Base-by-base conservation (phyloP, 92 coral and sea anemone genomes). In the Blastomussa wellsi region DNA sequence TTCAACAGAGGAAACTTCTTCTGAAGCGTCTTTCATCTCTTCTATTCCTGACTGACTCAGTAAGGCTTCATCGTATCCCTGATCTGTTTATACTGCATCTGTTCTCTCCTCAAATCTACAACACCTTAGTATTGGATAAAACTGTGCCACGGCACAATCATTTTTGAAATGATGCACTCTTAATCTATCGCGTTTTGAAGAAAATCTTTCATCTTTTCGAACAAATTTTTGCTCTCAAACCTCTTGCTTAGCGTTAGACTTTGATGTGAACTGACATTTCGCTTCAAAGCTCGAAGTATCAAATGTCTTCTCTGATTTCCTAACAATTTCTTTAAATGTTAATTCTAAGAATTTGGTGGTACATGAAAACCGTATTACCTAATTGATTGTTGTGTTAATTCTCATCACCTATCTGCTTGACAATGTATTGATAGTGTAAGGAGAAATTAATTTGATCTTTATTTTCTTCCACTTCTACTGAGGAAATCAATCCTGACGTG, bases 41-140 rank as follows among this genome's bases (percentile, higher is more conserved):
- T 74, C 87, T 74, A 15, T 35, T 60, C 20, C 31, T 82, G 80
- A 73, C 73, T 83, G 49, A 83, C 35, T 12, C 53, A 74, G 87
- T 83, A 65, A 73, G 80, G 47, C 15, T 12, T 57, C 2, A 0
- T 75, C n/a, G n/a, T n/a, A 22, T n/a, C 74, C 78, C 59, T 37
- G 29, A 20, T 80, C 2, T 26, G 28, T 59, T 22, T 78, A 16
- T 78, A 57, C 49, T 78, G n/a, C 35, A 24, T 35, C n/a, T 60
- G 2, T 13, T 5, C 47, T 38, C 13, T 7, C 12, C n/a, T n/a
- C n/a, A n/a, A n/a, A n/a, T 65, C 1, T 65, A 1, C 5, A 7
- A 31, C 22, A 69, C 35, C 74, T n/a, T n/a, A n/a, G 39, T 3
- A 8, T 35, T 4, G 74, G 44, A 20, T 69, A 70, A n/a, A 69